phyloP scores from a whole-genome alignment of 2,888 invertebrate species.

The Ormyrus nitidulus region DNA sequence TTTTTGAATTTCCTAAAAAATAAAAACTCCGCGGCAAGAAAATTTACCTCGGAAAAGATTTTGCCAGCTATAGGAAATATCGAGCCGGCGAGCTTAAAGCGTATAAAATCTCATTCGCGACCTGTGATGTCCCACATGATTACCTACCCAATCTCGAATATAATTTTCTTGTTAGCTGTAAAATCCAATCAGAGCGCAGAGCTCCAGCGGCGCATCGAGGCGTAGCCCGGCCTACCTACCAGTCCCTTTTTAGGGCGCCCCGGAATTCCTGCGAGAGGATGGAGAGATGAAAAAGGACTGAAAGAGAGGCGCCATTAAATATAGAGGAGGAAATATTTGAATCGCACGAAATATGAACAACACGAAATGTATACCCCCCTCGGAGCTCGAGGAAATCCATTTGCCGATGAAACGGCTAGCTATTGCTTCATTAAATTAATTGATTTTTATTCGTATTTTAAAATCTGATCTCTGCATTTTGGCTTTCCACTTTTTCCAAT shows the following conservation, averaged over 20 bases:
- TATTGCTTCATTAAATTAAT: conserved; percentile 9
- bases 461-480: background rate
- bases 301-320: conserved; percentile 13
- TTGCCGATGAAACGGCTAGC: background rate
- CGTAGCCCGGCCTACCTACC: conserved; percentile 56
- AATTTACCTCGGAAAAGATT: too few species aligned
- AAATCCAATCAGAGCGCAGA: conserved; percentile 71
- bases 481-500: background rate
- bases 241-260: conserved; percentile 57
- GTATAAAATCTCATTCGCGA: conserved; percentile 45
- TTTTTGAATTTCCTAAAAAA: too few species aligned
- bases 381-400: background rate
- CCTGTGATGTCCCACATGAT: conserved; percentile 47
- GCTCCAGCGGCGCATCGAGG: conserved; percentile 59
- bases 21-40: too few species aligned
- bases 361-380: background rate
- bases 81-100: background rate
- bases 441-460: background rate
- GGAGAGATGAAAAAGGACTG: conserved; percentile 34
- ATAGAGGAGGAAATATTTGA: conserved; percentile 5
- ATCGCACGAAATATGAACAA: conserved; percentile 12
- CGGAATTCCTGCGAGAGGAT: conserved; percentile 43
- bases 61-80: background rate
- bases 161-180: conserved; percentile 74
- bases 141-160: conserved; percentile 73